Evolutionary conservation across 2,113 vertebrate species (phyloP).

Genomic region (Zosterops pallidus): DNA sequence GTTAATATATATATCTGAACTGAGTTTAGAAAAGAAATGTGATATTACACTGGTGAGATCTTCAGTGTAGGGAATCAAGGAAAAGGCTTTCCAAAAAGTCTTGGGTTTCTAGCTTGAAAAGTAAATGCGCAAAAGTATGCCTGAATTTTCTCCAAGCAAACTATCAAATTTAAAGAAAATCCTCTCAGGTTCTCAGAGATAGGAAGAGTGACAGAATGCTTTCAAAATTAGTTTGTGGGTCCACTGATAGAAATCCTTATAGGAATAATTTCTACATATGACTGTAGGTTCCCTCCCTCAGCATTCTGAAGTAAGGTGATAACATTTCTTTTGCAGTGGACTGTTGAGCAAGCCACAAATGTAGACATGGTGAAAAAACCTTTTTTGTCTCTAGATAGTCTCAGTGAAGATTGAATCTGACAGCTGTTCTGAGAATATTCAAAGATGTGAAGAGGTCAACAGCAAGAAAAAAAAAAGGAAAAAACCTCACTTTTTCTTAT

Average conservation of each 20-base stretch:
- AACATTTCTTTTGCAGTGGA: neutral
- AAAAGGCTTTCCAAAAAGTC: neutral
- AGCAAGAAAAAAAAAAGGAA: neutral
- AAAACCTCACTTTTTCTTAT: neutral
- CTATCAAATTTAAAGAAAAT: neutral
- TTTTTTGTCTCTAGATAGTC: neutral
- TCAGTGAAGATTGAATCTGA: neutral
- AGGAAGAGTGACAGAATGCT: neutral
- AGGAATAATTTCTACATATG: neutral
- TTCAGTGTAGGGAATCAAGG: neutral
- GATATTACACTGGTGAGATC: neutral
- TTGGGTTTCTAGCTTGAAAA: neutral
- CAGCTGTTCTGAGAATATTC: neutral
- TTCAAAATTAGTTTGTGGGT: neutral
- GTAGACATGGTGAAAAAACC: neutral
- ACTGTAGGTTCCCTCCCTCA: neutral
- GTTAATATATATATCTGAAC: neutral
- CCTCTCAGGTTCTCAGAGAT: neutral
- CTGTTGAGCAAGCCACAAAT: neutral
- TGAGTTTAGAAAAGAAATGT: neutral
- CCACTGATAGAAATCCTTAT: neutral
- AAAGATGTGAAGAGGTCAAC: neutral
- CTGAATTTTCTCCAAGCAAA: neutral
- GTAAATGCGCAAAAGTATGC: neutral
- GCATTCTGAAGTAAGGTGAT: neutral